Evolutionary conservation across 2,113 vertebrate species (phyloP).

Genomic region (Carassius auratus): DNA sequence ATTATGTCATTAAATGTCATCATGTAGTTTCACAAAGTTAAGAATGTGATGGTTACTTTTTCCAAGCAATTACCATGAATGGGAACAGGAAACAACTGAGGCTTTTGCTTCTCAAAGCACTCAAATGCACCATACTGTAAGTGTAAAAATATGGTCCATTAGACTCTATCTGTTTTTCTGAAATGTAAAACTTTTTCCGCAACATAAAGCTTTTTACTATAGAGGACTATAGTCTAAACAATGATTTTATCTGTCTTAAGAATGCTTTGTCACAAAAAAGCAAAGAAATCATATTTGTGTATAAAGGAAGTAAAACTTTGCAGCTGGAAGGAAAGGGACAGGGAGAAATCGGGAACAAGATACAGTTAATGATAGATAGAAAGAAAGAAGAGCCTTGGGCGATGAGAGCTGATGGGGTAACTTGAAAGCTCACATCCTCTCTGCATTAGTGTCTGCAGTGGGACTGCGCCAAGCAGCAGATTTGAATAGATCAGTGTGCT

Average conservation of each 20-base stretch:
- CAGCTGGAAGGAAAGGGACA: conserved; percentile 44
- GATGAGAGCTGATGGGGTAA: conserved; percentile 43
- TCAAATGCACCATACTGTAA: neutral
- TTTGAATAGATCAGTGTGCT: conserved; percentile 13
- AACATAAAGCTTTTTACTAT: neutral
- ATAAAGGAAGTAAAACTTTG: conserved; percentile 22
- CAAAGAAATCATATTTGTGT: neutral
- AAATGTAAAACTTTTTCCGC: too few species aligned
- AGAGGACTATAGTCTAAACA: neutral
- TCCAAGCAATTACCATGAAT: neutral
- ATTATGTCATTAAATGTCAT: neutral
- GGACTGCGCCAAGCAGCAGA: conserved; percentile 29
- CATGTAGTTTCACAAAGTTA: neutral
- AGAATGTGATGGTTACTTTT: neutral
- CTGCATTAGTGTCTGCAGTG: conserved; percentile 36
- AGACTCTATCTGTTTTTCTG: neutral
- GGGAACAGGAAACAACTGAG: neutral
- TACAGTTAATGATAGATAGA: conserved; percentile 17
- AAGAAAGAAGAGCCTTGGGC: conserved; percentile 23
- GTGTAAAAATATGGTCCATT: neutral
- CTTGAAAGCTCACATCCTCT: conserved; percentile 39
- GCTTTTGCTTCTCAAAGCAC: neutral
- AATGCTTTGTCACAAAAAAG: neutral
- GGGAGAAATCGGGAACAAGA: conserved; percentile 51
- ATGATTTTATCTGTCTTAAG: neutral